Evolutionary conservation across 2,888 invertebrate species (phyloP).

Genomic region (Rhagonycha fulva): DNA sequence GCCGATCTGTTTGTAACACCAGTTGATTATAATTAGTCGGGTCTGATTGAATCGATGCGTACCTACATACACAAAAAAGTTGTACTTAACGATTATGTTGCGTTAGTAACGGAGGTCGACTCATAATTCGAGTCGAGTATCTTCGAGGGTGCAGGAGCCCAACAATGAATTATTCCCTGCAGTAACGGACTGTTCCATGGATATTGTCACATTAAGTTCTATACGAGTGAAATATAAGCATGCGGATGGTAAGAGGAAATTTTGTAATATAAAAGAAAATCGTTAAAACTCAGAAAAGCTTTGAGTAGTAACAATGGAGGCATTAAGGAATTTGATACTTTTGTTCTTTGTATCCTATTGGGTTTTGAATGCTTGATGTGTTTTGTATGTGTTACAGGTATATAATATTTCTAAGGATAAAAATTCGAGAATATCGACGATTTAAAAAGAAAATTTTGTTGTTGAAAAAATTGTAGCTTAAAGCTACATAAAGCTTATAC

Average conservation of each 20-base stretch:
- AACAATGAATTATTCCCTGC: slow-evolving; percentile 34
- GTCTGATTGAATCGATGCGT: neutral
- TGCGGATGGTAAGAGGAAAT: neutral
- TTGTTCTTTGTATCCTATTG: slow-evolving; percentile 1
- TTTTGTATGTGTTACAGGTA: neutral
- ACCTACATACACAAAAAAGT: neutral
- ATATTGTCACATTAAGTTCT: slow-evolving; percentile 14
- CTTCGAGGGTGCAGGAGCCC: slow-evolving; percentile 17
- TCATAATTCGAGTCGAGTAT: neutral
- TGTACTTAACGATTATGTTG: neutral
- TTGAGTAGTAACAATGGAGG: slow-evolving; percentile 8
- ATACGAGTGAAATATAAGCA: neutral
- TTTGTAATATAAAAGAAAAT: slow-evolving; percentile 8
- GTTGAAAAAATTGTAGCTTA: too few species aligned
- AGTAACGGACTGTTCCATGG: slow-evolving; percentile 21
- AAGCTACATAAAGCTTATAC: too few species aligned
- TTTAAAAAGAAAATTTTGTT: too few species aligned
- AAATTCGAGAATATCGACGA: neutral
- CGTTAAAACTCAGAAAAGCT: slow-evolving; percentile 17
- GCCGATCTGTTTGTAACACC: neutral
- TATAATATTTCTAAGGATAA: neutral
- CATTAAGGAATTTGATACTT: slow-evolving; percentile 11
- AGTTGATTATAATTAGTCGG: neutral
- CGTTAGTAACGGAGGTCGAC: neutral
- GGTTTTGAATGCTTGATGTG: neutral